phyloP scores from a whole-genome alignment of 2,888 invertebrate genomes.

The Drosophila lacicola region DNA sequence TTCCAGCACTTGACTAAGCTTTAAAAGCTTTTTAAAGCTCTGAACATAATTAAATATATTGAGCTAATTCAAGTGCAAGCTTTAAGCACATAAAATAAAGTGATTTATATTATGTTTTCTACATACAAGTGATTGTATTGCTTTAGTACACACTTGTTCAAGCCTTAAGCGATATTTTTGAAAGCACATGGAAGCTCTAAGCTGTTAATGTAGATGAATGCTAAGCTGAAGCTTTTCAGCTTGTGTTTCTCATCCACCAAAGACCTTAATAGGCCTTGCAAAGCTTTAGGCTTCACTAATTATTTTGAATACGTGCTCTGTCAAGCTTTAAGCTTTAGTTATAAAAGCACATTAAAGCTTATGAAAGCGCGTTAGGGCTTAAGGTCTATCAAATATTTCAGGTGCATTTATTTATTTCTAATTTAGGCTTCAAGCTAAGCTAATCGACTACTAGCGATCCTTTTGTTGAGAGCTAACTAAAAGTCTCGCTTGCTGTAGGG shows the following conservation, averaged over 20 bases:
- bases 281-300: background rate
- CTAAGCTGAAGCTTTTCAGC: too few species aligned
- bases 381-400: background rate
- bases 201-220: too few species aligned
- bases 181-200: too few species aligned
- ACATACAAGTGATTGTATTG: too few species aligned
- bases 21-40: background rate
- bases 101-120: background rate
- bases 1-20: background rate
- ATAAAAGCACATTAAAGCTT: background rate
- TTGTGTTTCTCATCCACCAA: too few species aligned
- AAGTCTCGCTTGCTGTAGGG: constrained; percentile 19
- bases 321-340: too few species aligned
- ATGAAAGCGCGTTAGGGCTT: background rate
- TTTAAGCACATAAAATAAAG: background rate
- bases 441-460: background rate
- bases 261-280: background rate
- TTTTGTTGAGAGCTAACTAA: background rate
- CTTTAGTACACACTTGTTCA: too few species aligned
- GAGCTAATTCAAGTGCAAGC: accelerated
- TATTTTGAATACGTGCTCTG: too few species aligned
- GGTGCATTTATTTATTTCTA: background rate
- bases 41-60: too few species aligned
- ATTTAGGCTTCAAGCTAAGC: background rate
- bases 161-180: too few species aligned